Percentiles rank a stretch among this genome's conserved stretches.
Conservation (phyloP, 2,113 vertebrate genomes). For the Microcebus jonahi region DNA sequence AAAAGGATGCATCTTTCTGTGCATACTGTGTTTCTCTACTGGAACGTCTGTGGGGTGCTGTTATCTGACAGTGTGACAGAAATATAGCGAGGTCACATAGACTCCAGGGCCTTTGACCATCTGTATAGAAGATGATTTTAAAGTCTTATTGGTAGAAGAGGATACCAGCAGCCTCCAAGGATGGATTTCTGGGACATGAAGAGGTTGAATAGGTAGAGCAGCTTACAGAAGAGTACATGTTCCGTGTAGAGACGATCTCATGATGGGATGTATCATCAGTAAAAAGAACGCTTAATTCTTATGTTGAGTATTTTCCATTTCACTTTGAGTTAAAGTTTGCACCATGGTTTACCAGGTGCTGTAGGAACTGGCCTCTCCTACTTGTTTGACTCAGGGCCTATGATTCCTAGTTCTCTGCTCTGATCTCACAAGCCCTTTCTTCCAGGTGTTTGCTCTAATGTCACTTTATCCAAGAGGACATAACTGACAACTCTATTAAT, state of each 20-base stretch:
- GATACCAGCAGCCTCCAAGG: background rate
- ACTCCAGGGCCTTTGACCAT: background rate
- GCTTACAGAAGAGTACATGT: background rate
- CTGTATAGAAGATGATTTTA: background rate
- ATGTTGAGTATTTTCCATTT: background rate
- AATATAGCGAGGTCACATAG: background rate
- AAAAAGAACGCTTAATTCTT: background rate
- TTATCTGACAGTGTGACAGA: background rate
- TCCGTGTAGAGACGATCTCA: background rate
- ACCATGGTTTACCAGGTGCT: background rate
- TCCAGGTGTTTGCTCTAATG: background rate
- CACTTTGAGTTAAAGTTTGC: background rate
- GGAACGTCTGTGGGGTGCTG: background rate
- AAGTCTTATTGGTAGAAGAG: background rate
- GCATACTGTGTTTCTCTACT: background rate
- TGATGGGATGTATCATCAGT: background rate
- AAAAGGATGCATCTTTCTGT: background rate
- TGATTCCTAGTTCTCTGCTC: background rate
- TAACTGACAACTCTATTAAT: background rate
- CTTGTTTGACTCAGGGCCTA: background rate
- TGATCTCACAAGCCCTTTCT: background rate
- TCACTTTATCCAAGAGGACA: background rate
- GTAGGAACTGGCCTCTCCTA: rapidly evolving
- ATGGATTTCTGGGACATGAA: background rate
- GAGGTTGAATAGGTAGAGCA: background rate